A percentile compares a stretch with the other conserved stretches of the same genome.
These are phyloP conservation scores for Aleiodes alternator DNA, from an alignment of 2,888 invertebrate species.

Conservation along the genomic window DNA sequence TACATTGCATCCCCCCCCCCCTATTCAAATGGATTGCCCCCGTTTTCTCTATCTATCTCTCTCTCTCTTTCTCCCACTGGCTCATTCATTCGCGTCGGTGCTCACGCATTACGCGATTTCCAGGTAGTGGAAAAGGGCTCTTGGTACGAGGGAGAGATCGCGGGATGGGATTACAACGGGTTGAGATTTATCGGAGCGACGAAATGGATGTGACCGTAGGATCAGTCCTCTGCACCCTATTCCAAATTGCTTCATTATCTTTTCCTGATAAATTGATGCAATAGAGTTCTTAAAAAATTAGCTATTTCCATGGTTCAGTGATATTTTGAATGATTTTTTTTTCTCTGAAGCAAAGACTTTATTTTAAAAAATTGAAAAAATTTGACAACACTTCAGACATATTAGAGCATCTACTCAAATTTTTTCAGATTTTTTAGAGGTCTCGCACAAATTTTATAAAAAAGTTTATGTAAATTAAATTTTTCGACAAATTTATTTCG, in stretches of 20 bases:
- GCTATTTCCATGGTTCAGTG: neutral
- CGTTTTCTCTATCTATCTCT: slow-evolving; percentile 12
- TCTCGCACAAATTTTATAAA: too few relatives aligned
- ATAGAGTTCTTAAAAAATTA: slow-evolving; percentile 17
- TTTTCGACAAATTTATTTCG: too few relatives aligned
- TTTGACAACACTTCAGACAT: too few relatives aligned
- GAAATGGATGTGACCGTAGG: slow-evolving; percentile 43
- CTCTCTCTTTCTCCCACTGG: slow-evolving; percentile 17
- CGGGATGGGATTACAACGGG: slow-evolving; percentile 54
- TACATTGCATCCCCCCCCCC: slow-evolving; percentile 64
- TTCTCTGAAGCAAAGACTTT: too few relatives aligned
- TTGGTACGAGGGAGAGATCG: slow-evolving; percentile 52
- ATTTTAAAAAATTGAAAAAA: too few relatives aligned
- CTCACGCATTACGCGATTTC: slow-evolving; percentile 48
- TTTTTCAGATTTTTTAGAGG: too few relatives aligned
- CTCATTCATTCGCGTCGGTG: slow-evolving; percentile 31
- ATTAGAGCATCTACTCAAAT: too few relatives aligned
- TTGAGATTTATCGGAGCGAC: slow-evolving; percentile 54
- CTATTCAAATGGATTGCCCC: slow-evolving; percentile 67
- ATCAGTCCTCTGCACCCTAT: slow-evolving; percentile 13
- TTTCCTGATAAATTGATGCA: neutral
- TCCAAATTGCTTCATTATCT: slow-evolving; percentile 14
- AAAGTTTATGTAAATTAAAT: too few relatives aligned
- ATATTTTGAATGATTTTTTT: too few relatives aligned
- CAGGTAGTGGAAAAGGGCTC: slow-evolving; percentile 39